A percentile compares a stretch with the other conserved stretches of the same genome.
Conservation (phyloP, 2,888 invertebrate genomes). For the Stomorhina lunata region DNA sequence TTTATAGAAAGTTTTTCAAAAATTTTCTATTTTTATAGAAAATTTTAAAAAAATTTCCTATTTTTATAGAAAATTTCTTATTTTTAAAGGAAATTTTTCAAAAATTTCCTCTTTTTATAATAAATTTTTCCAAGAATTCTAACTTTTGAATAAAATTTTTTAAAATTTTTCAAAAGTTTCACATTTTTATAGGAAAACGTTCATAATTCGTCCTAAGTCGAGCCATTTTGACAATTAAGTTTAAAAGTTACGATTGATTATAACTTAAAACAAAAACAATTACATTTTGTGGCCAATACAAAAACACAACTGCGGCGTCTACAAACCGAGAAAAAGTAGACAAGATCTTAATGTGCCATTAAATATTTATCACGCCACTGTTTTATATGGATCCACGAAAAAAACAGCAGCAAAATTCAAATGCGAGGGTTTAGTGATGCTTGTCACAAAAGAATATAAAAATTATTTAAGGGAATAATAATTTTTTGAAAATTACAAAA, state of each 20-base stretch:
- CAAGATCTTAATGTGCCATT: constrained; percentile 56
- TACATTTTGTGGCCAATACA: constrained; percentile 45
- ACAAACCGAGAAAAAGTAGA: neutral
- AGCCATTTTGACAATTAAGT: neutral
- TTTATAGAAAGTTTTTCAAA: too few species aligned
- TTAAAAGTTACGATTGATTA: constrained; percentile 22
- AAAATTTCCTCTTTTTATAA: too few species aligned
- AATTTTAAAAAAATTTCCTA: too few species aligned
- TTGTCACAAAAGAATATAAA: constrained; percentile 46
- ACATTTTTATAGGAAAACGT: too few species aligned
- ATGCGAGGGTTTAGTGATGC: constrained; percentile 56
- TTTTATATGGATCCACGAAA: constrained; percentile 42
- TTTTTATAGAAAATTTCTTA: too few species aligned
- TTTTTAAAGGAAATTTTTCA: too few species aligned
- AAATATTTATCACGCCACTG: constrained; percentile 64
- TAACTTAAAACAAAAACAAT: constrained; percentile 41
- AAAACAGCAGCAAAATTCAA: constrained; percentile 10
- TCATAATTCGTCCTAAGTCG: too few species aligned
- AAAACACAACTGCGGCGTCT: neutral
- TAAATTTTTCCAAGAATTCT: too few species aligned
- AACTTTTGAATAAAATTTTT: too few species aligned
- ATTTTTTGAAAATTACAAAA: neutral
- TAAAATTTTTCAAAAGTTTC: too few species aligned
- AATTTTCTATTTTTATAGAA: too few species aligned
- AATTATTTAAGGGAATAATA: constrained; percentile 34